phyloP scores from a whole-genome alignment of 2,888 invertebrate genomes.

The Phortica okadai region DNA sequence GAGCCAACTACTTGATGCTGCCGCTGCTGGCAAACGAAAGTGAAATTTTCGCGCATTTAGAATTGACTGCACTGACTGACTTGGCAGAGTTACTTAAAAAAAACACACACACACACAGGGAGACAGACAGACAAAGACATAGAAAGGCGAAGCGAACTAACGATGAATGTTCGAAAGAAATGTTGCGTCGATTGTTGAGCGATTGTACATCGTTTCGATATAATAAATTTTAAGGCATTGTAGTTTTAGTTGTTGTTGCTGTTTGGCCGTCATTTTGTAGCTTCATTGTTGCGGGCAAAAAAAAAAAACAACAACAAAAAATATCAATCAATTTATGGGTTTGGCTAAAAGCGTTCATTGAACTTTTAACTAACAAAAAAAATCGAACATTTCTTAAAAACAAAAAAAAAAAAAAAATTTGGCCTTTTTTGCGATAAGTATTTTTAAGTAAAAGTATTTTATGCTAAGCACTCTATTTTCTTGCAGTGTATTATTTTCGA shows the following conservation, averaged over 20 bases:
- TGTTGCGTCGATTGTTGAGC: constrained; percentile 21
- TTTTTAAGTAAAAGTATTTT: constrained; percentile 2
- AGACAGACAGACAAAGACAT: too few relatives aligned
- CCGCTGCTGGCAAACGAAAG: constrained; percentile 52
- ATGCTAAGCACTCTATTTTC: not conserved
- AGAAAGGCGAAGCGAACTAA: too few relatives aligned
- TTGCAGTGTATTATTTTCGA: not conserved
- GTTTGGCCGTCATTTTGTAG: not conserved
- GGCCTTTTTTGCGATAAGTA: not conserved
- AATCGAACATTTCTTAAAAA: not conserved
- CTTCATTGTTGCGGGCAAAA: constrained; percentile 2
- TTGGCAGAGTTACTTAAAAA: not conserved
- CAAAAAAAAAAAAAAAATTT: not conserved
- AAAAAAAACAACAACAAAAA: constrained; percentile 20
- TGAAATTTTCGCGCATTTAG: constrained; percentile 49
- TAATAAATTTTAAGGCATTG: constrained; percentile 27
- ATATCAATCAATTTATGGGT: constrained; percentile 65
- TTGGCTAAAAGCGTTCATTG: constrained; percentile 38
- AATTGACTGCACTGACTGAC: constrained; percentile 28
- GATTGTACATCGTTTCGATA: constrained; percentile 22
- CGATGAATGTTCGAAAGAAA: not conserved
- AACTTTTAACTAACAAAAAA: not conserved
- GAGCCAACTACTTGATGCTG: constrained; percentile 36
- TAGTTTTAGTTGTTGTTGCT: not conserved
- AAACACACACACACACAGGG: too few relatives aligned